Evolutionary conservation across 2,113 vertebrate species (phyloP).

Genomic region (Osmerus mordax): DNA sequence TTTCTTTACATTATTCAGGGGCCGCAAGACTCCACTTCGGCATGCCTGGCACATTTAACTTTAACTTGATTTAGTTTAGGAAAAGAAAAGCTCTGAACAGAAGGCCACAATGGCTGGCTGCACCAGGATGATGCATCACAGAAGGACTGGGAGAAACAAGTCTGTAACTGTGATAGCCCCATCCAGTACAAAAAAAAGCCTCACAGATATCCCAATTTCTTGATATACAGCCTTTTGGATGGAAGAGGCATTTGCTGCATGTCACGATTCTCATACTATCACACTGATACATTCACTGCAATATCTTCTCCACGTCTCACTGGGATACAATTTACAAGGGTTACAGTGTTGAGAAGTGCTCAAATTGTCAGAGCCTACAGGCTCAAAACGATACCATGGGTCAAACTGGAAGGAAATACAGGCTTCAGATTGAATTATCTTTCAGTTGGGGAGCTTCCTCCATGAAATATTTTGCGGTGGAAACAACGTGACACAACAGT

Average conservation of each 20-base stretch:
- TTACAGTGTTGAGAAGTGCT: conserved; percentile 11
- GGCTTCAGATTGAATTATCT: conserved; percentile 6
- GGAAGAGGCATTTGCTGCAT: neutral
- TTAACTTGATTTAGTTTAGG: conserved; percentile 34
- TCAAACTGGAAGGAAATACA: neutral
- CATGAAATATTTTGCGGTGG: conserved; percentile 1
- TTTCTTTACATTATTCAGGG: conserved; percentile 41
- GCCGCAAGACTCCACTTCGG: conserved; percentile 25
- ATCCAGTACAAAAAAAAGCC: neutral
- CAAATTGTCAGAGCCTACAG: neutral
- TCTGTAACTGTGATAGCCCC: neutral
- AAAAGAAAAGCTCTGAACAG: conserved; percentile 7
- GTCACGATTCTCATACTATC: conserved; percentile 2
- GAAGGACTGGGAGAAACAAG: conserved; percentile 1
- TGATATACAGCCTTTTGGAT: conserved; percentile 5
- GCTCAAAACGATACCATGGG: neutral
- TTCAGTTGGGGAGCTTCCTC: neutral
- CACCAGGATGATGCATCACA: conserved; percentile 8
- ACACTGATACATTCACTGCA: conserved; percentile 3
- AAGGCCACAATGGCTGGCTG: conserved; percentile 21
- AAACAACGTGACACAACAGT: neutral
- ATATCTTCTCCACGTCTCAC: neutral
- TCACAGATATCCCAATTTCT: neutral
- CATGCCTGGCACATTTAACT: conserved; percentile 27
- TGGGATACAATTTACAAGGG: conserved; percentile 11